Conservation (phyloP, 2,797 vertebrate species). For the Miichthys miiuy region DNA sequence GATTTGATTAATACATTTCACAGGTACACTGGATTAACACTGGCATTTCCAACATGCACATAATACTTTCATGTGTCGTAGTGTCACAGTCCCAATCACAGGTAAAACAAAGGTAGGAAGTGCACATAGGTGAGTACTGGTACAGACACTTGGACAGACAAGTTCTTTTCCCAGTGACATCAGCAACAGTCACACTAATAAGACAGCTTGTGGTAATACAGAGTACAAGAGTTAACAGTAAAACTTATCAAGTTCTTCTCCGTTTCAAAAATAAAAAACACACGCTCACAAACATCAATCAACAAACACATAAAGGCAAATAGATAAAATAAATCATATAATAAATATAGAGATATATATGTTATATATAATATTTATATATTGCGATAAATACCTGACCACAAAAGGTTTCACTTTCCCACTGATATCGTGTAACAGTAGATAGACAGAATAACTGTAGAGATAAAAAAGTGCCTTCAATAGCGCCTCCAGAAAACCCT, state of each 20-base stretch:
- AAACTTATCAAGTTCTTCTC: conserved; percentile 59
- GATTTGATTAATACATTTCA: conserved; percentile 83
- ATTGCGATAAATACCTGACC: conserved; percentile 75
- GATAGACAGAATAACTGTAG: conserved; percentile 60
- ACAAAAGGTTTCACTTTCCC: conserved; percentile 68
- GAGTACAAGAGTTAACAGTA: conserved; percentile 77
- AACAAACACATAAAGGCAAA: conserved; percentile 64
- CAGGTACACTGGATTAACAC: conserved; percentile 81
- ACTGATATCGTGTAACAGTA: conserved; percentile 64
- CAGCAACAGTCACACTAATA: conserved; percentile 73
- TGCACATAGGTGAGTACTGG: conserved; percentile 78
- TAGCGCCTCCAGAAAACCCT: conserved; percentile 88
- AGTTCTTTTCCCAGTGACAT: conserved; percentile 60
- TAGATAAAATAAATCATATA: conserved; percentile 73
- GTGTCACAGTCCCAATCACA: conserved; percentile 77
- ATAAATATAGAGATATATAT: conserved; percentile 75
- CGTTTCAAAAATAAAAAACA: conserved; percentile 68
- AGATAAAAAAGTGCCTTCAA: conserved; percentile 73
- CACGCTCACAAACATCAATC: conserved; percentile 70
- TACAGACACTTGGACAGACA: conserved; percentile 78
- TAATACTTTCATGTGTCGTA: conserved; percentile 78
- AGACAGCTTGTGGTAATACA: conserved; percentile 79
- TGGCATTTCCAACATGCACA: conserved; percentile 83
- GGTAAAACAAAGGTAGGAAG: conserved; percentile 71
- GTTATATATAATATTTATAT: conserved; percentile 63